Evolutionary conservation across 2,797 vertebrate species (phyloP).

Genomic region (Gymnoscopelus braueri): DNA sequence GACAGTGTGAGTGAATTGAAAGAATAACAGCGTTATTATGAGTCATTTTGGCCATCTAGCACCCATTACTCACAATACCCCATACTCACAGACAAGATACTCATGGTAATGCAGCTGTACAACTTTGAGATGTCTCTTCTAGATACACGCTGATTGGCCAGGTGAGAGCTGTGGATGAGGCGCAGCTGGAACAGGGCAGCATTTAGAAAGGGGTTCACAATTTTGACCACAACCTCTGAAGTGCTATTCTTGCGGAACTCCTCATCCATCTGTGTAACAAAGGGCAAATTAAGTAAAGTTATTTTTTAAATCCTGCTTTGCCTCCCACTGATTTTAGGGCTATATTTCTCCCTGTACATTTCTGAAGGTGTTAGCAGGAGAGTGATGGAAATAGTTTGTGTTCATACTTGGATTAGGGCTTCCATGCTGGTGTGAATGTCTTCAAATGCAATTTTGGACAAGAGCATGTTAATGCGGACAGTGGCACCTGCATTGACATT

Average conservation of each 20-base stretch:
- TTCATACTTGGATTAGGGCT: slow-evolving; percentile 85
- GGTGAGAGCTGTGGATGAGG: slow-evolving; percentile 85
- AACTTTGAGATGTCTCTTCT: slow-evolving; percentile 85
- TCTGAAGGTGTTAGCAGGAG: no score
- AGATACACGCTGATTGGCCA: slow-evolving; percentile 83
- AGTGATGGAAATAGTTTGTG: no score
- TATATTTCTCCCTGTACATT: no score
- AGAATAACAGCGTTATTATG: background rate
- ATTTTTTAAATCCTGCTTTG: no score
- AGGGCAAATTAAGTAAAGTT: no score
- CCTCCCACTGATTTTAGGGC: no score
- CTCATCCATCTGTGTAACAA: slow-evolving; percentile 81
- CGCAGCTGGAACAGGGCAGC: slow-evolving; percentile 88
- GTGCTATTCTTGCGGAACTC: slow-evolving; percentile 85
- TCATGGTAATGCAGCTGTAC: slow-evolving; percentile 88
- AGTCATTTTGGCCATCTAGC: background rate
- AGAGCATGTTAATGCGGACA: slow-evolving; percentile 88
- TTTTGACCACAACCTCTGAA: slow-evolving; percentile 86
- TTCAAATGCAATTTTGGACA: slow-evolving; percentile 87
- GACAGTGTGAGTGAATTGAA: background rate
- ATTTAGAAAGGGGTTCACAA: slow-evolving; percentile 88
- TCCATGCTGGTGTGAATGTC: slow-evolving; percentile 88
- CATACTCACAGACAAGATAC: slow-evolving; percentile 89
- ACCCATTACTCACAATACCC: slow-evolving; percentile 70
- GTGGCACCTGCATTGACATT: slow-evolving; percentile 87